Conservation (phyloP, 1,140 invertebrate species). For the Diabrotica undecimpunctata region DNA sequence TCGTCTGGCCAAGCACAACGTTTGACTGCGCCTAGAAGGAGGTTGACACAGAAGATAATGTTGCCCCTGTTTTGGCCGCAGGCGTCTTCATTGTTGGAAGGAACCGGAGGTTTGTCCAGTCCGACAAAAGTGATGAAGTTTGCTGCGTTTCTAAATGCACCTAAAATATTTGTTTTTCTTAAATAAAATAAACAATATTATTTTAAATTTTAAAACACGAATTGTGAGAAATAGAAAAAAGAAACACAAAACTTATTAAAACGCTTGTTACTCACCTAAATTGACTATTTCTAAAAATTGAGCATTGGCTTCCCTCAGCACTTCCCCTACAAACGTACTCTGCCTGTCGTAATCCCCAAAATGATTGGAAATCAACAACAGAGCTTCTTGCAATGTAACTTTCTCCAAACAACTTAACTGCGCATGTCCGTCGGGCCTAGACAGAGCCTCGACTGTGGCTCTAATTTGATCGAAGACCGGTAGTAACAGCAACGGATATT, state of each 20-base stretch:
- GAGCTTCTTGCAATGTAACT: slow-evolving; percentile 66
- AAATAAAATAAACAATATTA: background rate
- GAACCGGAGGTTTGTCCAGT: slow-evolving; percentile 44
- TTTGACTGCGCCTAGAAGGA: slow-evolving; percentile 79
- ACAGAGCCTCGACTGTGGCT: slow-evolving; percentile 64
- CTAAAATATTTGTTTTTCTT: slow-evolving; percentile 24
- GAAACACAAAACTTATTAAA: no score
- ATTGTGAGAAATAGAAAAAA: no score
- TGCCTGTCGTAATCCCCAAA: slow-evolving; percentile 85
- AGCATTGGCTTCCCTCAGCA: slow-evolving; percentile 59
- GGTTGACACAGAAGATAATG: slow-evolving; percentile 67
- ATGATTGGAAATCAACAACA: slow-evolving; percentile 81
- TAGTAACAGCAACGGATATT: slow-evolving; percentile 77
- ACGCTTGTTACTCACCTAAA: slow-evolving; percentile 20
- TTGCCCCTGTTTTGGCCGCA: slow-evolving; percentile 58
- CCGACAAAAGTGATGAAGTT: slow-evolving; percentile 77
- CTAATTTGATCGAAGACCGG: slow-evolving; percentile 85
- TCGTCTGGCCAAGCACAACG: slow-evolving; percentile 79
- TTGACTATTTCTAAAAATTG: slow-evolving; percentile 54
- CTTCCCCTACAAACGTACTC: slow-evolving; percentile 75
- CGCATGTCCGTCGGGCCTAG: slow-evolving; percentile 56
- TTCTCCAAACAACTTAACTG: slow-evolving; percentile 81
- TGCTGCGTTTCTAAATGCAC: slow-evolving; percentile 58
- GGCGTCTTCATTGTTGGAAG: slow-evolving; percentile 59
- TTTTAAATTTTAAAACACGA: background rate